Evolutionary conservation across 2,888 invertebrate genomes (phyloP), one percentile per base, ranked within the genome.

Genomic region (Lepidochrysops patricia): DNA sequence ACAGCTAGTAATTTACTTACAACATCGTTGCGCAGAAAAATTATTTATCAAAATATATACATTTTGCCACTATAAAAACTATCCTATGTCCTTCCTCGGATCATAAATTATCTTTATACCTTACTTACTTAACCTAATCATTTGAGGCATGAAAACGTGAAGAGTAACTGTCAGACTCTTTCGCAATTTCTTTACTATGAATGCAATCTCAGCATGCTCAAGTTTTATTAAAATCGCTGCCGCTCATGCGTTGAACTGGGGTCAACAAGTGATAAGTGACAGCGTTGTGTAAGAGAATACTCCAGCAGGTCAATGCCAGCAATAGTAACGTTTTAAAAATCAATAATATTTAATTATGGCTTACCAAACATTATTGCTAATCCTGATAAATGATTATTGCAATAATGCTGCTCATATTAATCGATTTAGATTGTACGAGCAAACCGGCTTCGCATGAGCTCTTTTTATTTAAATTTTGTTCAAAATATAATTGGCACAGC

Each of bases 281-380:
- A 67, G 70, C 74, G 80, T 83, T 81, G 81, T 79, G 77, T 76
- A 80, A 81, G 43, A 19, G 19, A 43, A 43, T 23, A 9, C 37
- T 43, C 43, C 19, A 19, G 3, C 43, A 52, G 64, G 64, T 63
- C 64, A 62, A 60, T 62, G 64, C 58, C 62, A 34, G 52, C 1
- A 5, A 60, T 19, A 29, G 48, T 48, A 23, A 61, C 62, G 64
- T 61, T 67, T 74, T 73, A 76, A 72, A 73, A 72, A 75, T 19
- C 35, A 12, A 59, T 25, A 19, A 29, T 37, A 43, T 43, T 56
- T 34, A 61, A 58, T 34, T 54, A 52, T 58, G 26, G 54, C 13
- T 50, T 35, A 4, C 61, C 59, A 61, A 57, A 54, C 54, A 59
- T 43, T 58, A 43, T 43, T 43, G 43, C 43, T 23, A 19, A 43